phyloP scores from a whole-genome alignment of 2,113 vertebrate genomes.

The Marcusenius ussheri region DNA sequence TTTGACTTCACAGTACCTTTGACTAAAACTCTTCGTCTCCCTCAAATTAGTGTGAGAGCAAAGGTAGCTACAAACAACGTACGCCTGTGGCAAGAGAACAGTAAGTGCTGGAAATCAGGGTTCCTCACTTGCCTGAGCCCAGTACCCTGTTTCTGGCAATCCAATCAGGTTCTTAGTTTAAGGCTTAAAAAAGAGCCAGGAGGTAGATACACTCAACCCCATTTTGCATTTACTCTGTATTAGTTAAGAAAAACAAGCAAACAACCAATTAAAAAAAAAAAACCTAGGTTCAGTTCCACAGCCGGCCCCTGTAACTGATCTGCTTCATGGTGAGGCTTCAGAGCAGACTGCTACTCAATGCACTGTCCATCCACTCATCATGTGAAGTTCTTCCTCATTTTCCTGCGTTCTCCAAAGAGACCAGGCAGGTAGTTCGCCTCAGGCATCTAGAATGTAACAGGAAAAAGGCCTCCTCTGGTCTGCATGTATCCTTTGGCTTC shows the following conservation, averaged over 20 bases:
- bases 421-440: conserved; percentile 3
- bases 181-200: conserved; percentile 46
- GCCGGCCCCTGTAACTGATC: neutral
- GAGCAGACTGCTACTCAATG: conserved; percentile 1
- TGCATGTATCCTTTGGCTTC: neutral
- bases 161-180: conserved; percentile 14
- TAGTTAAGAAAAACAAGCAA: conserved; percentile 16
- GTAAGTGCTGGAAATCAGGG: conserved; percentile 16
- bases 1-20: conserved; percentile 48
- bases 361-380: neutral
- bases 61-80: neutral
- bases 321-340: neutral
- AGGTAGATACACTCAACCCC: conserved; percentile 60
- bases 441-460: neutral
- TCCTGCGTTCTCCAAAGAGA: neutral
- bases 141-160: conserved; percentile 3
- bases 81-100: neutral
- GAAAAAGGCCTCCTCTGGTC: neutral
- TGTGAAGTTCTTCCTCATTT: neutral
- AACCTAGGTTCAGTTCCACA: conserved; percentile 19
- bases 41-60: neutral
- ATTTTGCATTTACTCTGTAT: conserved; percentile 25
- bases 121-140: neutral
- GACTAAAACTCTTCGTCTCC: neutral
- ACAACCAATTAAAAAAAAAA: conserved; percentile 1